Evolutionary conservation across 2,888 invertebrate genomes (phyloP).

Genomic region (Patella depressa): DNA sequence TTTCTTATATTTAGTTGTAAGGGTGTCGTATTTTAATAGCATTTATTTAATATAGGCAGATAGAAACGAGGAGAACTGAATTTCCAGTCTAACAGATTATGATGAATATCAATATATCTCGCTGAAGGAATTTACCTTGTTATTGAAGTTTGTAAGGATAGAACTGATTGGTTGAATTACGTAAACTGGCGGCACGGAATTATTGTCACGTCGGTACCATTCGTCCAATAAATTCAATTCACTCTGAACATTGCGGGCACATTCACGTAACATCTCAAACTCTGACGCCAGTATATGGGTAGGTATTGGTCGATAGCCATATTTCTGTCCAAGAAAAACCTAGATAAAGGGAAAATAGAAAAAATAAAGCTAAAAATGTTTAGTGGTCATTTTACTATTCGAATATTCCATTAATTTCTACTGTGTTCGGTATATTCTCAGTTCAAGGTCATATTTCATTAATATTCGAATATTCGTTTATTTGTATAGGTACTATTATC

Average conservation of each 20-base stretch:
- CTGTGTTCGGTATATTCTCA: too few species aligned
- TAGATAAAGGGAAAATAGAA: slow-evolving; percentile 58
- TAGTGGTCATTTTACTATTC: neutral
- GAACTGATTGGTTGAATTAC: slow-evolving; percentile 97
- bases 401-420: neutral
- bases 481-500: too few species aligned
- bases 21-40: too few species aligned
- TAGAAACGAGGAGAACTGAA: too few species aligned
- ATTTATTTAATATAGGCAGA: too few species aligned
- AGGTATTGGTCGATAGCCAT: slow-evolving; percentile 97
- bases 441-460: too few species aligned
- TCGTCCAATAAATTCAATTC: slow-evolving; percentile 88
- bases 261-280: slow-evolving; percentile 87
- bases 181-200: slow-evolving; percentile 94
- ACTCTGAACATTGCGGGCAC: slow-evolving; percentile 76
- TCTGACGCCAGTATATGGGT: slow-evolving; percentile 92
- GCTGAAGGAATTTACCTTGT: slow-evolving; percentile 80
- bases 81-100: too few species aligned
- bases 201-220: slow-evolving; percentile 97
- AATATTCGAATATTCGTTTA: too few species aligned
- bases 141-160: slow-evolving; percentile 96
- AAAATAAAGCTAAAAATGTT: neutral
- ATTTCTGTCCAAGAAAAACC: slow-evolving; percentile 97
- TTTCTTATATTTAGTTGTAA: too few species aligned
- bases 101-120: too few species aligned